phyloP scores from a whole-genome alignment of 2,797 vertebrate species.

The Bovichtus variegatus region DNA sequence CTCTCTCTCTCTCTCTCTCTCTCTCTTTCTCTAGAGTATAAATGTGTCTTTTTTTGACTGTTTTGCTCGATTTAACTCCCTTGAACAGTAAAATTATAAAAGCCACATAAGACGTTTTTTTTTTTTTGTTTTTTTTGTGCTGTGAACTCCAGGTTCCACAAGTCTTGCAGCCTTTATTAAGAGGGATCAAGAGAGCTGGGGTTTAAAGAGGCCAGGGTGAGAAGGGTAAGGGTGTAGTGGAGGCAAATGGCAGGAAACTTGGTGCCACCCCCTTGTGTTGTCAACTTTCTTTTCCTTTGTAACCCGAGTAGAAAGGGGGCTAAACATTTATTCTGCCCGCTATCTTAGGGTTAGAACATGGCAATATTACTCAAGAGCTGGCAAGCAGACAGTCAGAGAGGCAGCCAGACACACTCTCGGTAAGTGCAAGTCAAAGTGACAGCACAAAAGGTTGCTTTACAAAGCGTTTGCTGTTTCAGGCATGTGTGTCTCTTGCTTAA shows the following conservation, averaged over 20 bases:
- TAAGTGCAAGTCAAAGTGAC: slow-evolving; percentile 67
- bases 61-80: background rate
- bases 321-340: slow-evolving; percentile 50
- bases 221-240: slow-evolving; percentile 10
- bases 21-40: no score
- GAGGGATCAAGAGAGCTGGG: background rate
- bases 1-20: no score
- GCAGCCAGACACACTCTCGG: slow-evolving; percentile 49
- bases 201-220: background rate
- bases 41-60: background rate
- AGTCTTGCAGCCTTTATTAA: background rate
- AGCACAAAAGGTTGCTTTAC: slow-evolving; percentile 73
- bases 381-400: slow-evolving; percentile 38
- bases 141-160: background rate
- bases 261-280: slow-evolving; percentile 23
- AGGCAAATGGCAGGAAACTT: background rate
- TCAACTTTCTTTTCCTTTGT: slow-evolving; percentile 39
- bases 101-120: background rate
- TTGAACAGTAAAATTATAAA: background rate
- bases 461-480: slow-evolving; percentile 83
- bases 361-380: slow-evolving; percentile 40
- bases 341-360: slow-evolving; percentile 51
- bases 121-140: no score
- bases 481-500: slow-evolving; percentile 90
- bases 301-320: slow-evolving; percentile 25